Percentiles rank a stretch among this genome's conserved stretches.
phyloP scores from a whole-genome alignment of 2,888 invertebrate genomes.

The Microdon myrmicae region DNA sequence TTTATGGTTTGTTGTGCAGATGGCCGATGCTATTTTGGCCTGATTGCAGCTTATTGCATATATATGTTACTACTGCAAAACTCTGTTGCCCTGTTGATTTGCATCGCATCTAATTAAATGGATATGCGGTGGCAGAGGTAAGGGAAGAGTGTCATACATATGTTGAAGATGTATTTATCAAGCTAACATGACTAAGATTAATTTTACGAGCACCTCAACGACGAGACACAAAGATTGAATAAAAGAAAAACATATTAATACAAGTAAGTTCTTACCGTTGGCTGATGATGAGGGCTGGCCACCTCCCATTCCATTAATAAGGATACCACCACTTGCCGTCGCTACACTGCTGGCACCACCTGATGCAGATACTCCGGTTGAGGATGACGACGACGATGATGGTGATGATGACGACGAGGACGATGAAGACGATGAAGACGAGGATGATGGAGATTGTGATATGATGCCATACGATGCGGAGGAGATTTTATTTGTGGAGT shows the following conservation, averaged over 20 bases:
- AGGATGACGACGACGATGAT: constrained; percentile 53
- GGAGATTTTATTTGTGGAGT: constrained; percentile 64
- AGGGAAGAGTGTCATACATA: too few relatives aligned
- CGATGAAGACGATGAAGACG: constrained; percentile 51
- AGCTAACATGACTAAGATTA: too few relatives aligned
- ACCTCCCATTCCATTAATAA: constrained; percentile 33
- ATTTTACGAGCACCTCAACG: constrained; percentile 10
- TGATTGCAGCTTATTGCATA: not conserved
- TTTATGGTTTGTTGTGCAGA: constrained; percentile 42
- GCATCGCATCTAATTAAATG: constrained; percentile 20
- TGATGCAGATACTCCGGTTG: constrained; percentile 56
- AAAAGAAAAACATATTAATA: not conserved
- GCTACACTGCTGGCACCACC: constrained; percentile 23
- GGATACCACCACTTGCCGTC: constrained; percentile 29
- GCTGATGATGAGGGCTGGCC: constrained; percentile 37
- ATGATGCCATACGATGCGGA: constrained; percentile 54
- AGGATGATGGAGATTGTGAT: constrained; percentile 60
- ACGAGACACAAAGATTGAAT: not conserved
- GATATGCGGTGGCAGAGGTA: too few relatives aligned
- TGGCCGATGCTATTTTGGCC: constrained; percentile 19
- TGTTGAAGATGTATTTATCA: too few relatives aligned
- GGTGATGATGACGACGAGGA: constrained; percentile 50
- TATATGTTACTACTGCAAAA: not conserved
- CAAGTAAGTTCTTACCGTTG: constrained; percentile 37
- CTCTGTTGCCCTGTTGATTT: constrained; percentile 21